Base-by-base conservation (phyloP, 2,888 invertebrate species). In the Callyntrura sp. region DNA sequence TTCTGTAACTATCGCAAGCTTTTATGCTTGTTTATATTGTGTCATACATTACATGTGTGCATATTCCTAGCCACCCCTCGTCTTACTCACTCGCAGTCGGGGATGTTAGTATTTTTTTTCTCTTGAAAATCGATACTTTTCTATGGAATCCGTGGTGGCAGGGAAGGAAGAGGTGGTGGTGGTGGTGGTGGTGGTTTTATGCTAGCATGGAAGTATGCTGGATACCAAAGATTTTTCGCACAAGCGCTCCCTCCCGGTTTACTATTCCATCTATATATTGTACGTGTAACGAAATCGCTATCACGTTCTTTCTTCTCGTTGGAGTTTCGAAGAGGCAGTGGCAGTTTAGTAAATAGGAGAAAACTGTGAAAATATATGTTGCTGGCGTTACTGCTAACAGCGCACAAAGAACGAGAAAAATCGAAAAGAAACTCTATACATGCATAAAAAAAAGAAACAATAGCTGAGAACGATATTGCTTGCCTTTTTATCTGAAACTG, bases 241-340 rank as follows among this genome's bases (percentile, higher is more conserved):
- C 85, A 85, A 85, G 85, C 85, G 85, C 85, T 85, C 85, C 85
- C 85, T 84, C 45, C 51, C 62, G 55, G 81, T 35, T 55, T 55
- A 20, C 17, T 8, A 12, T 78, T 25, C n/a, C 14, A 78, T 48
- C 43, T 35, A 35, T 35, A 35, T 55, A 55, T 55, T 5, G 17
- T 55, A 55, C 14, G 14, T n/a, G n/a, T 0, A 55, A 55, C 55
- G 55, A 17, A 55, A 55, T n/a, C 55, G n/a, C n/a, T 4, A 55
- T 5, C 35, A 55, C n/a, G 14, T 17, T 17, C 14, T n/a, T 55
- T 55, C n/a, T n/a, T 55, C n/a, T 12, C 60, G 20, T 23, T 62
- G 20, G 60, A 12, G 23, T 25, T 11, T 62, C 60, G 23, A 62
- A 17, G n/a, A n/a, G 35, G 35, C 55, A n/a, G n/a, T 55, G n/a